These are phyloP conservation scores for Stictonetta naevosa DNA, from an alignment of 2,113 vertebrate species.

Conservation along the genomic window DNA sequence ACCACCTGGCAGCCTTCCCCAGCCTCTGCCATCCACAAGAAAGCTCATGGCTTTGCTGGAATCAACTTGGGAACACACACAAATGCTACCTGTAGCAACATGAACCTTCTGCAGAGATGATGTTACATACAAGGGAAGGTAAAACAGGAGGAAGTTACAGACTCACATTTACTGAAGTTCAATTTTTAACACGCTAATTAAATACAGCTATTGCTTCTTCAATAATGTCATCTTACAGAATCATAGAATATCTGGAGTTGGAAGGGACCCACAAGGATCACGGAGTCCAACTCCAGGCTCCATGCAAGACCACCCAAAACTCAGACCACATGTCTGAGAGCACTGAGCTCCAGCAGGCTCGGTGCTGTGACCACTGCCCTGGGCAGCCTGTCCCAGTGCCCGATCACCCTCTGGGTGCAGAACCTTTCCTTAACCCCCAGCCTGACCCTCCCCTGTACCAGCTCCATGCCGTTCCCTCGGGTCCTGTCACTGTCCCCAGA, in stretches of 20 bases:
- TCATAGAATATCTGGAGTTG: neutral
- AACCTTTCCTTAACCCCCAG: neutral
- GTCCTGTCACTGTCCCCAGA: neutral
- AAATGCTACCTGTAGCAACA: neutral
- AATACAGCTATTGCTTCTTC: neutral
- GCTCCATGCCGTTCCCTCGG: neutral
- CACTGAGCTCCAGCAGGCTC: neutral
- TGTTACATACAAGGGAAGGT: neutral
- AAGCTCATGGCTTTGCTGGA: neutral
- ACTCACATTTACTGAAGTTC: neutral
- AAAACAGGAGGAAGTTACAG: neutral
- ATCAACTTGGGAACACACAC: neutral
- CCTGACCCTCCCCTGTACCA: neutral
- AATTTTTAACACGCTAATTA: neutral
- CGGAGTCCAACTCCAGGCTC: neutral
- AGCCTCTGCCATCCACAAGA: neutral
- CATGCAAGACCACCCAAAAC: neutral
- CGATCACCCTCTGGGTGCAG: neutral
- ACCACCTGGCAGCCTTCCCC: neutral
- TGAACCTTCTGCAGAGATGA: neutral
- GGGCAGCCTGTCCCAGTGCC: neutral
- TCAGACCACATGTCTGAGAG: neutral
- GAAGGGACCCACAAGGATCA: neutral
- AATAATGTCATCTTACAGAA: neutral
- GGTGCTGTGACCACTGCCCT: neutral